Evolutionary conservation across 2,797 vertebrate species (phyloP).

Genomic region (Delichon dasypus): DNA sequence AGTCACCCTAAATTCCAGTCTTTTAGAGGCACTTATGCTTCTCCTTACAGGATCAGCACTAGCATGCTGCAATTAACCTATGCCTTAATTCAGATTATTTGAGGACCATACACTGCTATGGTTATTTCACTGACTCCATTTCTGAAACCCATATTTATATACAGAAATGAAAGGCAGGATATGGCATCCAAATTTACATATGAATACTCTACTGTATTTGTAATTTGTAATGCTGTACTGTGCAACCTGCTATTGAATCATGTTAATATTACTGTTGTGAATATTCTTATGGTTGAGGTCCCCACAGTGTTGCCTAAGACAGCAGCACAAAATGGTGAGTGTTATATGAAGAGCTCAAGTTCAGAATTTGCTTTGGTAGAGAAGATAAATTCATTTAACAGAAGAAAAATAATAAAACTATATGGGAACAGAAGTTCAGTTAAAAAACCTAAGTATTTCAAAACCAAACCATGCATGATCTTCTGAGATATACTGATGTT

Average conservation of each 20-base stretch:
- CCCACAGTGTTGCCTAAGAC: background rate
- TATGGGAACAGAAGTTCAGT: background rate
- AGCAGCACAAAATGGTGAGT: background rate
- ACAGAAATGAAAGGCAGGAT: background rate
- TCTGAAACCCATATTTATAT: background rate
- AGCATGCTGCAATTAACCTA: background rate
- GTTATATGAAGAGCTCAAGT: background rate
- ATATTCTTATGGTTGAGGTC: background rate
- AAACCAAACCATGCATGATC: background rate
- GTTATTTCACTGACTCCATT: background rate
- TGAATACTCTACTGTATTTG: background rate
- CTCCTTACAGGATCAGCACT: background rate
- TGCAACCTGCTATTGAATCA: background rate
- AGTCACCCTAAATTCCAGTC: background rate
- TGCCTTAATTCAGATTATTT: constrained; percentile 19
- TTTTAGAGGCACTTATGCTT: background rate
- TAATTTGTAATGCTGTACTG: background rate
- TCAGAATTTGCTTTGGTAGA: background rate
- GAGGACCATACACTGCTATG: background rate
- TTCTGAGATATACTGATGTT: background rate
- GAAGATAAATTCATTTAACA: background rate
- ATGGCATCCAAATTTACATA: background rate
- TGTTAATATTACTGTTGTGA: background rate
- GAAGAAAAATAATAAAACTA: background rate
- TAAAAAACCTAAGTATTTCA: background rate